Evolutionary conservation across 2,113 vertebrate species (phyloP).

Genomic region (Harpagus bidentatus): DNA sequence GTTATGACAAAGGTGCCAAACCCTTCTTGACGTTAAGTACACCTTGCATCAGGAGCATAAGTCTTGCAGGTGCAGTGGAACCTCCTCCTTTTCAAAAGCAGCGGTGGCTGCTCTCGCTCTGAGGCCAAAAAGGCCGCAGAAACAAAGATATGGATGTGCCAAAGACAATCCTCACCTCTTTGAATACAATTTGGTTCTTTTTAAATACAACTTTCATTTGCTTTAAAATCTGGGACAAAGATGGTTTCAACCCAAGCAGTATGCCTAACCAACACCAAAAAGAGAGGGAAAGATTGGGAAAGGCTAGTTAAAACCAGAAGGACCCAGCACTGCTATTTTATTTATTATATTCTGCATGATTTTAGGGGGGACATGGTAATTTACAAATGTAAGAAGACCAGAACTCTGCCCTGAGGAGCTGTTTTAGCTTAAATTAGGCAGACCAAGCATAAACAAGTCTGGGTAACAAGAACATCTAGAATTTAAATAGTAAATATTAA

Average conservation of each 20-base stretch:
- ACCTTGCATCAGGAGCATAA: not conserved
- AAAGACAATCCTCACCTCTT: not conserved
- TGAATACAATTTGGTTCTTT: not conserved
- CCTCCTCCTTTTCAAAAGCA: not conserved
- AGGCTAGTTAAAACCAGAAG: not conserved
- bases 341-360: not conserved
- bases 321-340: not conserved
- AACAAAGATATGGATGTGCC: not conserved
- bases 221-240: not conserved
- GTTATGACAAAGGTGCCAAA: not conserved
- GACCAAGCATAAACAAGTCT: not conserved
- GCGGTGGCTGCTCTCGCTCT: not conserved
- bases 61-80: too few species aligned
- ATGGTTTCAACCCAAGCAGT: not conserved
- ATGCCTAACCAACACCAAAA: not conserved
- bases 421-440: slow-evolving; percentile 24
- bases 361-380: not conserved
- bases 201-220: not conserved
- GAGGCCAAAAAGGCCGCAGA: not conserved
- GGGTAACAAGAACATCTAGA: not conserved
- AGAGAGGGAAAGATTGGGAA: not conserved
- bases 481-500: slow-evolving; percentile 36
- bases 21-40: too few species aligned
- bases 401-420: slow-evolving; percentile 32
- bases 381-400: not conserved